Conservation (phyloP, 2,888 invertebrate genomes). For the Polyommatus iphigenia region DNA sequence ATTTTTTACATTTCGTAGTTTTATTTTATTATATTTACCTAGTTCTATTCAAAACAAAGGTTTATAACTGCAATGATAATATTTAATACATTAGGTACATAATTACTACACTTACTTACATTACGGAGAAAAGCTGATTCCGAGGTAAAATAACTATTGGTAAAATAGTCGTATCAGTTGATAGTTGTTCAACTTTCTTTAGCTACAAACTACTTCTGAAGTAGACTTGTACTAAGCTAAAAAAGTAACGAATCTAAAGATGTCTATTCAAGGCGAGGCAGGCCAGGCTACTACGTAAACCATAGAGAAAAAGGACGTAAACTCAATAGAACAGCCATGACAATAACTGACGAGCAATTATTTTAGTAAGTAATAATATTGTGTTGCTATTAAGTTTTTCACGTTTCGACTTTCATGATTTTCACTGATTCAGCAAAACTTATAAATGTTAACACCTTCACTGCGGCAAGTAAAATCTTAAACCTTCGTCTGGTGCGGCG, state of each 20-base stretch:
- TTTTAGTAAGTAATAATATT: background rate
- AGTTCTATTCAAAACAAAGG: no score
- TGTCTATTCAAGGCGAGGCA: background rate
- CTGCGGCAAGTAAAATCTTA: no score
- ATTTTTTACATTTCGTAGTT: no score
- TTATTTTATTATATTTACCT: no score
- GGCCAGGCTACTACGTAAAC: background rate
- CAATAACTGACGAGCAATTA: background rate
- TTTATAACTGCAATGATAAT: background rate
- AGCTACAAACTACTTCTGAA: background rate
- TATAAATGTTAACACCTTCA: no score
- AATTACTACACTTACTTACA: no score
- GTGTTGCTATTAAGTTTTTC: background rate
- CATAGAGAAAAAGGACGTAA: background rate
- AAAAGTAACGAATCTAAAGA: background rate
- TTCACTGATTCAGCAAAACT: background rate
- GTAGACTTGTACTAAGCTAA: background rate
- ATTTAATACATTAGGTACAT: background rate
- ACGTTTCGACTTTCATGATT: background rate
- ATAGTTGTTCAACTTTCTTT: background rate
- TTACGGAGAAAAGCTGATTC: background rate
- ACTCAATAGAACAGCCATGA: background rate
- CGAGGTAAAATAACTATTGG: background rate
- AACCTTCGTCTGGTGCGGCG: no score
- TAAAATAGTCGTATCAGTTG: background rate